Evolutionary conservation across 2,113 vertebrate genomes (phyloP).

Genomic region (Tachuris rubrigastra): DNA sequence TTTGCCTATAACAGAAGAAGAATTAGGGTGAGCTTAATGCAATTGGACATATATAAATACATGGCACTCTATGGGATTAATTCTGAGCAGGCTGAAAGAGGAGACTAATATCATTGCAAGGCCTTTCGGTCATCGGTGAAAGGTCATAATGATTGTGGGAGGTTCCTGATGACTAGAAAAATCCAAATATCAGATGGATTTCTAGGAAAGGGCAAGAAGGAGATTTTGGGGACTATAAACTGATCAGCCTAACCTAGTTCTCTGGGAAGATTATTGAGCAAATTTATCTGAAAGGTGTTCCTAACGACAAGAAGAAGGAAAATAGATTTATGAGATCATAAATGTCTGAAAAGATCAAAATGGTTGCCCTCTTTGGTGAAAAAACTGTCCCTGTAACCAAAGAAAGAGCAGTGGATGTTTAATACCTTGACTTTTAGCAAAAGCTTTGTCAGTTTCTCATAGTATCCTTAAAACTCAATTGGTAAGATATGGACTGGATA

Average conservation of each 20-base stretch:
- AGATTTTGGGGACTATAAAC: neutral
- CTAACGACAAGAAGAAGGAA: neutral
- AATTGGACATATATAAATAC: neutral
- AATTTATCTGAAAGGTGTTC: neutral
- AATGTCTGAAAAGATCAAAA: neutral
- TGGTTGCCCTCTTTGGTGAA: neutral
- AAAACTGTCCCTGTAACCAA: neutral
- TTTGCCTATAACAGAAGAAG: neutral
- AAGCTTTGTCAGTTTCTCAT: neutral
- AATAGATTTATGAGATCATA: neutral
- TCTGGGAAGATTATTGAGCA: neutral
- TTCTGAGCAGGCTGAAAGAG: neutral
- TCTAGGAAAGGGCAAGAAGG: neutral
- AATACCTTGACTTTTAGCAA: neutral
- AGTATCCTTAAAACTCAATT: neutral
- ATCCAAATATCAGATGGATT: neutral
- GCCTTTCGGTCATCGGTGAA: neutral
- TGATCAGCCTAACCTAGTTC: neutral
- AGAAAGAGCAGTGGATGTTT: neutral
- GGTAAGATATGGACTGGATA: neutral
- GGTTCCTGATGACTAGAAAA: neutral
- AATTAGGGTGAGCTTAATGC: neutral
- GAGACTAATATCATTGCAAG: neutral
- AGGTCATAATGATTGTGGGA: neutral
- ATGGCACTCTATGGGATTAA: neutral